These are phyloP conservation scores for Callospermophilus lateralis DNA, from an alignment of 2,113 vertebrate species.

Conservation along the genomic window DNA sequence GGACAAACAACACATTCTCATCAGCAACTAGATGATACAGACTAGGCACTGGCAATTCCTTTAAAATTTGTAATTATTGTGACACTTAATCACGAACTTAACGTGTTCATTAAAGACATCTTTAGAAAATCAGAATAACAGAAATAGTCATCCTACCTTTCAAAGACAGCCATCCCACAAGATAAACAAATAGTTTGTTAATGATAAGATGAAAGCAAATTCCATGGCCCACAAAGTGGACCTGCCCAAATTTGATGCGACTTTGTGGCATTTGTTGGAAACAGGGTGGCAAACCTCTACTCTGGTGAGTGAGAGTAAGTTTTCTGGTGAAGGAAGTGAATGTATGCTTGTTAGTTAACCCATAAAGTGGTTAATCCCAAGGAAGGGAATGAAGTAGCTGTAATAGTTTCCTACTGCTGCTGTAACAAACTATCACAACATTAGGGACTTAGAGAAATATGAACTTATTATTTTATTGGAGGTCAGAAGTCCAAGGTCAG, in stretches of 20 bases:
- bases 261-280: neutral
- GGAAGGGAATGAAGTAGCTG: neutral
- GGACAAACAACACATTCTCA: neutral
- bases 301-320: neutral
- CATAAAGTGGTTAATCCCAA: neutral
- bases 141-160: neutral
- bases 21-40: neutral
- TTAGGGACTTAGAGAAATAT: neutral
- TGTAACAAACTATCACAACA: neutral
- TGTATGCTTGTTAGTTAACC: neutral
- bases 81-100: constrained; percentile 23
- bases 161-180: neutral
- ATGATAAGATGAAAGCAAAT: neutral
- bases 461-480: neutral
- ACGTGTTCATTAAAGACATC: neutral
- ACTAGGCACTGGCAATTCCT: neutral
- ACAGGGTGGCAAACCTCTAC: neutral
- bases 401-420: neutral
- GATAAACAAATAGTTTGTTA: neutral
- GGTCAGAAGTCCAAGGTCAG: neutral
- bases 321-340: constrained; percentile 18
- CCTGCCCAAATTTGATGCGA: neutral
- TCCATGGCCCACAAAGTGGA: neutral
- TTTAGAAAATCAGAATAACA: constrained; percentile 25
- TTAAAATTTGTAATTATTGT: neutral